Percentiles rank a stretch among this genome's conserved stretches.
These are phyloP conservation scores for Drosophila elegans DNA, from an alignment of 1,140 invertebrate species.

Conservation along the genomic window DNA sequence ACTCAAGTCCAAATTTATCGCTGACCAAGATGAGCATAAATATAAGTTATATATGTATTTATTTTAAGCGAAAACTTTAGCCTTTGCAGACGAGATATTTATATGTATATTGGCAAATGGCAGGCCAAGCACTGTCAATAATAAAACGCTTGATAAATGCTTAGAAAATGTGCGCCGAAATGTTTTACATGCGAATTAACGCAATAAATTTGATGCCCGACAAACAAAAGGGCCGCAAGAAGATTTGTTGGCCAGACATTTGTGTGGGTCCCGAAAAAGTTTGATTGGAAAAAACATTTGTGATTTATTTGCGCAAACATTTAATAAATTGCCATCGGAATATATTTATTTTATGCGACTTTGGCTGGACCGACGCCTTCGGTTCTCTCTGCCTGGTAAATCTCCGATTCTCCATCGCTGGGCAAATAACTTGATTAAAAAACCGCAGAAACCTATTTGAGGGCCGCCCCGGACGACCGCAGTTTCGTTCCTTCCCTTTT, in stretches of 20 bases:
- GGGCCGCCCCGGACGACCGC: conserved; percentile 53
- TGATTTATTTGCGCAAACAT: conserved; percentile 81
- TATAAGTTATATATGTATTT: conserved; percentile 64
- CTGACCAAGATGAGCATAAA: conserved; percentile 58
- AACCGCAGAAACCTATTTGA: conserved; percentile 81
- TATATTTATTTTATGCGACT: conserved; percentile 72
- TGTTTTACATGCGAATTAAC: conserved; percentile 81
- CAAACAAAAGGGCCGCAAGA: conserved; percentile 27
- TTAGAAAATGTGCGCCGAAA: conserved; percentile 69
- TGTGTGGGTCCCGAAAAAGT: conserved; percentile 39
- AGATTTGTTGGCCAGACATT: conserved; percentile 46
- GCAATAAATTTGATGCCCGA: conserved; percentile 75
- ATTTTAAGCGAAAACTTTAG: conserved; percentile 70
- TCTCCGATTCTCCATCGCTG: conserved; percentile 30
- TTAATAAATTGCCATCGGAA: conserved; percentile 74
- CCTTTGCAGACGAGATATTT: conserved; percentile 26
- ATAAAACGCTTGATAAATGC: conserved; percentile 81
- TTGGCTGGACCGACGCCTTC: conserved; percentile 47
- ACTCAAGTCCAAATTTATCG: conserved; percentile 60
- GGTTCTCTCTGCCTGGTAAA: background rate
- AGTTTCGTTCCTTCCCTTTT: conserved; percentile 36
- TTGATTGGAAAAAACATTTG: conserved; percentile 80
- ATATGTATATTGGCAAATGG: conserved; percentile 11
- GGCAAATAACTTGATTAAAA: conserved; percentile 81
- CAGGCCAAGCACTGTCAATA: conserved; percentile 68